Evolutionary conservation across 1,140 invertebrate genomes (phyloP), one percentile per base, ranked within the genome.

Genomic region (Cydia splendana): DNA sequence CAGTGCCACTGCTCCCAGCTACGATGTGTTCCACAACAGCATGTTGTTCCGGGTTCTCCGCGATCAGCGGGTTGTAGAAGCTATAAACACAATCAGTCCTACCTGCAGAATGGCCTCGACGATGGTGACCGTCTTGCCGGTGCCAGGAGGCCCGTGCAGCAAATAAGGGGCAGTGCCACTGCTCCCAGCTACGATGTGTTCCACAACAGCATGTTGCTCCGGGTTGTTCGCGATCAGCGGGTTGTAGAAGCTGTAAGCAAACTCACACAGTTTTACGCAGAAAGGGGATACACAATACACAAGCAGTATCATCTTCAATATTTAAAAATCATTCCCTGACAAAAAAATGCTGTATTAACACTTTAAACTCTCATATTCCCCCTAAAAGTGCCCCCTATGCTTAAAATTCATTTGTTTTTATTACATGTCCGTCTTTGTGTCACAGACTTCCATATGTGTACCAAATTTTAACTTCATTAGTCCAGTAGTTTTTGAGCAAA

Each of bases 91-190:
- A 62, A n/a, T n/a, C n/a, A n/a, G n/a, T n/a, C n/a, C 1, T 4
- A 30, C 30, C 30, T 69, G 30, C 13, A 69, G 24, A 18, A 96
- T 95, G 6, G 95, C 92, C 91, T 98, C 97, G 20, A 97, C 96
- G 6, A 97, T 84, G 3, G 97, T 97, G 0, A 97, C 92, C 0
- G 97, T 97, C 93, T 98, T 98, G 51, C 97, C 97, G 51, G 96
- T 97, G 30, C 96, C 96, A 15, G 97, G 97, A 62, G 97, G 97
- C 24, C 97, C 97, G 89, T 95, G 97, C 79, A 97, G 95, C 15
- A 98, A 92, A 84, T 97, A 97, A 1, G 97, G 97, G 24, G 95
- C 85, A 1, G 95, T 95, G 20, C 95, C 89, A 4, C 94, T 94
- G 53, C 94, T 85, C 9, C 94, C 94, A 53, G 91, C 88, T 13